These are phyloP conservation scores for Mythimna albipuncta DNA, from an alignment of 2,888 invertebrate genomes.

Conservation along the genomic window DNA sequence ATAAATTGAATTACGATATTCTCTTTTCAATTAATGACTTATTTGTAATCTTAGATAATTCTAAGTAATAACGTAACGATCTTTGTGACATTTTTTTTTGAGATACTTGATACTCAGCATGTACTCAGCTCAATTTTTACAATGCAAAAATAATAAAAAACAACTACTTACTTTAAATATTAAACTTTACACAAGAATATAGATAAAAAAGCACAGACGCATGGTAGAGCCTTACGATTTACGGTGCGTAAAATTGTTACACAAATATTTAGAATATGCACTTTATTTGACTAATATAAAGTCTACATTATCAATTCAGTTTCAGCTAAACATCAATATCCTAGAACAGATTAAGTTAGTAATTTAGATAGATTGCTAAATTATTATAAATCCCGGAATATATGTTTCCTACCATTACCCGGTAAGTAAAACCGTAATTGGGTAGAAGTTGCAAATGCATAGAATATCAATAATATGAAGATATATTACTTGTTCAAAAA, in stretches of 20 bases:
- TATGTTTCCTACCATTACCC: conserved; percentile 6
- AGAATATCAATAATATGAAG: conserved; percentile 25
- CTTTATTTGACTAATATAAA: conserved; percentile 33
- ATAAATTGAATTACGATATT: conserved; percentile 63
- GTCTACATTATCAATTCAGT: conserved; percentile 31
- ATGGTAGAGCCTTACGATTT: conserved; percentile 10
- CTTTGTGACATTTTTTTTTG: conserved; percentile 41
- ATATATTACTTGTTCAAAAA: conserved; percentile 35
- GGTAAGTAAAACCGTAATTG: conserved; percentile 26
- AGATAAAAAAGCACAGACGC: conserved; percentile 18
- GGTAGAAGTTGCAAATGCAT: conserved; percentile 32
- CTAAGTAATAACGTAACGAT: conserved; percentile 20
- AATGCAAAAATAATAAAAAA: conserved; percentile 15
- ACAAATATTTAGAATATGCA: conserved; percentile 40
- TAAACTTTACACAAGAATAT: conserved; percentile 30
- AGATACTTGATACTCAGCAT: conserved; percentile 32
- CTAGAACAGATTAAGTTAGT: conserved; percentile 38
- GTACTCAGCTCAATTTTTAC: conserved; percentile 32
- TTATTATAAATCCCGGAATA: conserved; percentile 25
- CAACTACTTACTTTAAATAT: conserved; percentile 19
- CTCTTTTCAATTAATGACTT: conserved; percentile 54
- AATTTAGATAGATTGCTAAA: conserved; percentile 11
- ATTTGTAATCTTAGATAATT: conserved; percentile 29
- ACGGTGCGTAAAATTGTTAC: conserved; percentile 28
- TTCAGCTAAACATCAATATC: conserved; percentile 51